Percentiles rank a stretch among this genome's conserved stretches.
phyloP scores from a whole-genome alignment of 2,888 invertebrate species.

The Oscheius sp. region DNA sequence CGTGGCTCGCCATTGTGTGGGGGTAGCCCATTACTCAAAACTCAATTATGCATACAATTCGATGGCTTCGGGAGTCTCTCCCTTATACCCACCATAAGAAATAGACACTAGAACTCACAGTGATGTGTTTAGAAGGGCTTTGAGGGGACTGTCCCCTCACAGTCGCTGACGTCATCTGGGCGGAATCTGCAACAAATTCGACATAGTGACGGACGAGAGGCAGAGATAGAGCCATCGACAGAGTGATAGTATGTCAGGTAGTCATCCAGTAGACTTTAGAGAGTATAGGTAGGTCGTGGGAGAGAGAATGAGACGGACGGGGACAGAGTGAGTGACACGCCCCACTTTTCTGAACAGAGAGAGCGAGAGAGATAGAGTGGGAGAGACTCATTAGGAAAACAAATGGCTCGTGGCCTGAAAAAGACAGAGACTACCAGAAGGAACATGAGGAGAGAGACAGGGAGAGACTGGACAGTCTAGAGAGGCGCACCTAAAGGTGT shows the following conservation, averaged over 20 bases:
- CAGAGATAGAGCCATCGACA: conserved; percentile 24
- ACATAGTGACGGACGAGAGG: conserved; percentile 42
- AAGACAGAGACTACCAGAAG: not conserved
- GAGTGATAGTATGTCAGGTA: not conserved
- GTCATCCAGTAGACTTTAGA: too few species aligned
- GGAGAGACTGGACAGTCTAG: not conserved
- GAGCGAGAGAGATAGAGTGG: not conserved
- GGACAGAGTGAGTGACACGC: not conserved
- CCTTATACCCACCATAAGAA: not conserved
- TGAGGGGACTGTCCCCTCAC: conserved; percentile 49
- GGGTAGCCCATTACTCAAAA: conserved; percentile 18
- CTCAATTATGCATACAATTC: conserved; percentile 29
- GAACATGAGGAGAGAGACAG: not conserved
- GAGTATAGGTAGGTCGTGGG: not conserved
- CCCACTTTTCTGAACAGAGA: not conserved
- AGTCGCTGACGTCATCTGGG: conserved; percentile 41
- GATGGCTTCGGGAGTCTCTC: not conserved
- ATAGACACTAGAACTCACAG: conserved; percentile 43
- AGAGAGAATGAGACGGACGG: not conserved
- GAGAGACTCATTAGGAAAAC: conserved; percentile 2
- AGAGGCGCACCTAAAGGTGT: too few species aligned
- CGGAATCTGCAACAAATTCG: conserved; percentile 41
- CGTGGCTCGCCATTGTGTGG: not conserved
- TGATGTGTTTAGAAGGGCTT: conserved; percentile 64
- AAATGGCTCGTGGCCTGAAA: not conserved